Base-by-base conservation (phyloP, 92 coral and sea anemone species). In the Muricea muricata region DNA sequence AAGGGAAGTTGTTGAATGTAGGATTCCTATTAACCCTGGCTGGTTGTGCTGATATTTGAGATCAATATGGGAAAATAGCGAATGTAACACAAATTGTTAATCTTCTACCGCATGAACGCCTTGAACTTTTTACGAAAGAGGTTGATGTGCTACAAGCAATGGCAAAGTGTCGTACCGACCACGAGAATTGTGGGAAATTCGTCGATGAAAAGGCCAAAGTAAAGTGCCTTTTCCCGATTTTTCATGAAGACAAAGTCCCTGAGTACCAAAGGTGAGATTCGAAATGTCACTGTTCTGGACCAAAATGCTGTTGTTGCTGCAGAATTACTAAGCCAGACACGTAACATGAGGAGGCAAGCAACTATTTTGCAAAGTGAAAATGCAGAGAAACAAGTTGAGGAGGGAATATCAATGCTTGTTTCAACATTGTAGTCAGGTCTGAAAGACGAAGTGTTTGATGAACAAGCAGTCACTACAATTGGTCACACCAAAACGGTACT, bases 241-340 rank as follows among this genome's bases (percentile, higher is more conserved):
- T 66, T 35, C 73, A 66, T 66, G 42, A 31, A 7, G 73, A 66
- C 73, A 66, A 66, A 66, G 41, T 66, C 73, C 46, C 73, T 66
- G 73, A 31, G 46, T 7, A 35, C 42, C 73, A 66, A 66, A 35
- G 73, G 73, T 66, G 73, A 66, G 73, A 66, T 29, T 66, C 40
- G 73, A 29, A 66, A 66, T 35, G 46, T 66, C 33, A 41, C 73
- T 66, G 73, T 66, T 66, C 21, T 66, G 18, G 73, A 66, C 42
- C 73, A 66, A n/a, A 66, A 66, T 66, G 42, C 40, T 66, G 73
- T 66, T 66, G 73, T 66, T 29, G 73, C 73, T 66, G 73, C 73
- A 12, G 42, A n/a, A 30, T 66, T 66, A 66, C 46, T 30, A 35
- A 66, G 73, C 73, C 73, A 30, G 40, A 66, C 73, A 35, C 73